Base-by-base conservation (phyloP, 2,797 vertebrate genomes). In the Hafferia zeledoni region DNA sequence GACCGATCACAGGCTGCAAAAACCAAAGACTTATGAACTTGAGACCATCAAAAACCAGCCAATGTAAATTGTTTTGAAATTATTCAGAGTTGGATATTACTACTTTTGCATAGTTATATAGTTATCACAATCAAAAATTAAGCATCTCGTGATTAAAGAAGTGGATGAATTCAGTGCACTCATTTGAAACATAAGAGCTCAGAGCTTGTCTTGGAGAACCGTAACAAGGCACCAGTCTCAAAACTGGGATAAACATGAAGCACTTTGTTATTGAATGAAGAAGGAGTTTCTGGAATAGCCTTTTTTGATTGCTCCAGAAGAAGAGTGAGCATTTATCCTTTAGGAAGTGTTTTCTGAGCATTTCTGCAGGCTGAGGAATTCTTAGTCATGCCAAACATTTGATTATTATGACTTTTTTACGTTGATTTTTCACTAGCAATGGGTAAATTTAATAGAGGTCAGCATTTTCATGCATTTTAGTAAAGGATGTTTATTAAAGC, bases 291-390 rank as follows among this genome's bases (percentile, higher is more conserved):
- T 89, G 74, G 41, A 91, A 63, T 41, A 79, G 18, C 30, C 4
- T 44, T 88, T 89, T 82, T 79, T 9, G 20, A 33, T 65, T 65
- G 17, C 76, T 86, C 28, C 52, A 87, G 74, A 69, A 59, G 27
- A 67, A 90, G 23, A 81, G 24, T 2, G 14, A 91, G 17, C 15
- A 46, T 30, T 79, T 8, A 27, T 4, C 1, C 28, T 84, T 69
- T 55, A 81, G 44, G 31, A 95, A 93, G 24, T 35, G 60, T 87
- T 95, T 91, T 93, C 77, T 90, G 91, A 87, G 90, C 86, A 94
- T 89, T 91, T 25, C 46, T 87, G 35, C 43, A 86, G 64, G n/a
- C 60, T 84, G 74, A 75, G 49, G 17, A 43, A 28, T 30, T 79
- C 41, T 59, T 74, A 75, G 23, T 74, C 53, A 17, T 60, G 77